Evolutionary conservation across 2,113 vertebrate species (phyloP).

Genomic region (Pituophis catenifer): DNA sequence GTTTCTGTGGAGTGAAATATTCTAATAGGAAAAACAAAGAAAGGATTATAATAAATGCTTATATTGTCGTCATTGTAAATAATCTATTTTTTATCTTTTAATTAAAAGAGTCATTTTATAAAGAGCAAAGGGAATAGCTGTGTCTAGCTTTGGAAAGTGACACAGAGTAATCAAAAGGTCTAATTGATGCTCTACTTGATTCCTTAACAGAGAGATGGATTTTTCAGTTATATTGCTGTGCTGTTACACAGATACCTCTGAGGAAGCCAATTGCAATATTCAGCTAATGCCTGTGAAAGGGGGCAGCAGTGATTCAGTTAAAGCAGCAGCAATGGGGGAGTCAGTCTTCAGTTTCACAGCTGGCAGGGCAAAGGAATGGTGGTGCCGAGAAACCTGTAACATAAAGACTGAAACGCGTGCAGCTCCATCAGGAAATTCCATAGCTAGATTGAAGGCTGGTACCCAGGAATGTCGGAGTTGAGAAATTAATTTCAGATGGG

Average conservation of each 20-base stretch:
- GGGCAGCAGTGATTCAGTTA: background rate
- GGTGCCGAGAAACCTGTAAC: slow-evolving; percentile 52
- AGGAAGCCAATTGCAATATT: background rate
- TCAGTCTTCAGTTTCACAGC: rapidly evolving
- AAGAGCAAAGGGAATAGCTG: background rate
- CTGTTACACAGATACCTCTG: background rate
- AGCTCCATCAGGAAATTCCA: slow-evolving; percentile 64
- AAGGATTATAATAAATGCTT: background rate
- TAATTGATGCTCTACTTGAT: background rate
- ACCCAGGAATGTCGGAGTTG: slow-evolving; percentile 60
- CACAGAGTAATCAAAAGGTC: background rate
- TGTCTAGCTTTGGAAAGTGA: background rate
- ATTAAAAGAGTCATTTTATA: background rate
- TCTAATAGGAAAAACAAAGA: background rate
- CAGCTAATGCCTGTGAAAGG: background rate
- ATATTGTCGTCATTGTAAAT: background rate
- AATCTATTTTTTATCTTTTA: background rate
- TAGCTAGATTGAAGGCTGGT: slow-evolving; percentile 60
- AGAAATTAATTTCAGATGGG: slow-evolving; percentile 69
- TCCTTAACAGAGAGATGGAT: background rate
- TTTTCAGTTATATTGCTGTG: background rate
- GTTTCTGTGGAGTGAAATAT: background rate
- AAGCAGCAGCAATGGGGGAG: background rate
- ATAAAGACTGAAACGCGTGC: slow-evolving; percentile 11
- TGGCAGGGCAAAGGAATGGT: slow-evolving; percentile 6